A percentile compares a stretch with the other conserved stretches of the same genome.
phyloP scores from a whole-genome alignment of 2,888 invertebrate species.

The Netelia virgata region DNA sequence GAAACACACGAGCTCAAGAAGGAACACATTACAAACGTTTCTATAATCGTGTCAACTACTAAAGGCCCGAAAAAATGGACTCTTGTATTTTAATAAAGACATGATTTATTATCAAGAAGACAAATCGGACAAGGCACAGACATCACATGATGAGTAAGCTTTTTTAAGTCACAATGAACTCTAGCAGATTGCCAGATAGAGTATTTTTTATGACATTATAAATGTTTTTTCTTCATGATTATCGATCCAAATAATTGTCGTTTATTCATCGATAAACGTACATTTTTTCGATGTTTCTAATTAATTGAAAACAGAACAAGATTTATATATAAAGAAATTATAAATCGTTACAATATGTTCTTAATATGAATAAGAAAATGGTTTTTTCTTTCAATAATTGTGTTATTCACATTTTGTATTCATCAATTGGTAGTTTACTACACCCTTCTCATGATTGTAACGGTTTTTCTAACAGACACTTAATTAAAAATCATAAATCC shows the following conservation, averaged over 20 bases:
- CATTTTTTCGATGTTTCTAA: neutral
- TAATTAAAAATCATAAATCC: neutral
- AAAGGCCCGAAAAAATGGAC: neutral
- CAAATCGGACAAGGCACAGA: slow-evolving; percentile 17
- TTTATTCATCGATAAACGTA: neutral
- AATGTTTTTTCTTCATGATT: neutral
- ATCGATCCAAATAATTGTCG: neutral
- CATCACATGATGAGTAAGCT: slow-evolving; percentile 55
- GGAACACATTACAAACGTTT: neutral
- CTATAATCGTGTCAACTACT: neutral
- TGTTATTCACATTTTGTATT: neutral
- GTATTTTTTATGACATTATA: neutral
- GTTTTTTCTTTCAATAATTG: neutral
- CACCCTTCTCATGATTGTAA: neutral
- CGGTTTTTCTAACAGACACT: neutral
- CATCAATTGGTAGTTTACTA: neutral
- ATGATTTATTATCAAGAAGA: slow-evolving; percentile 44
- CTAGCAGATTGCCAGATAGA: slow-evolving; percentile 4
- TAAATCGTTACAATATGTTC: neutral
- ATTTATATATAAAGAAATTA: neutral
- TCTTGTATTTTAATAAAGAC: slow-evolving; percentile 13
- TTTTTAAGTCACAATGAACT: slow-evolving; percentile 6
- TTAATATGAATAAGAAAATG: neutral
- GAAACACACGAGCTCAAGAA: neutral
- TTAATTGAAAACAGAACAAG: neutral